phyloP scores from a whole-genome alignment of 2,888 invertebrate species.

The Melikaiella ostensackeni region DNA sequence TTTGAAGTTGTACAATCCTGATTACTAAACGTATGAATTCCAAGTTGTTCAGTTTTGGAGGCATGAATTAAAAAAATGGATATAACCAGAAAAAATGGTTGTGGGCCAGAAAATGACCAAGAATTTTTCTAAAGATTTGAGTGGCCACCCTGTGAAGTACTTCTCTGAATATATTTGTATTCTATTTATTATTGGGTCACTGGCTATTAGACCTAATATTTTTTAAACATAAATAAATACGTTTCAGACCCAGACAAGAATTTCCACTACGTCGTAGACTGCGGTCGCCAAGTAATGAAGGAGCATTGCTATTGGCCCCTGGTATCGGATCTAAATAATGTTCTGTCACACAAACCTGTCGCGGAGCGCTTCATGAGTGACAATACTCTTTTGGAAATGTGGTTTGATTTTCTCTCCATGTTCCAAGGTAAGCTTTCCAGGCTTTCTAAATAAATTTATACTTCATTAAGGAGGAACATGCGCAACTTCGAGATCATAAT shows the following conservation, averaged over 20 bases:
- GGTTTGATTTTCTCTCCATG: slow-evolving; percentile 96
- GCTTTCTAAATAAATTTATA: slow-evolving; percentile 7
- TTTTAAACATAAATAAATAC: slow-evolving; percentile 24
- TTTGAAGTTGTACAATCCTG: too few species aligned
- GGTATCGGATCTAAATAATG: slow-evolving; percentile 97
- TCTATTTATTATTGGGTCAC: too few species aligned
- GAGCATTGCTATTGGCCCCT: slow-evolving; percentile 99
- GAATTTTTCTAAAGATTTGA: too few species aligned
- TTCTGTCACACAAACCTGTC: slow-evolving; percentile 94
- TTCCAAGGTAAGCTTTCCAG: slow-evolving; percentile 86
- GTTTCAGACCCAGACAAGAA: slow-evolving; percentile 85
- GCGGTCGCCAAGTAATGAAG: slow-evolving; percentile 94
- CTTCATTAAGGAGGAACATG: not conserved
- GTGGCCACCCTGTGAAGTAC: too few species aligned
- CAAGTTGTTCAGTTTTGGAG: too few species aligned
- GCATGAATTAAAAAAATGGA: too few species aligned
- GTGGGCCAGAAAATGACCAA: too few species aligned
- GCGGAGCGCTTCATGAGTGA: slow-evolving; percentile 94
- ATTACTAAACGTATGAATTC: too few species aligned
- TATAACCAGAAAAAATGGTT: too few species aligned
- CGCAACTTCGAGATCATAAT: too few species aligned
- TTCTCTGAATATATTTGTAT: too few species aligned
- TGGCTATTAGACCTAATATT: not conserved
- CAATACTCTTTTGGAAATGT: slow-evolving; percentile 93
- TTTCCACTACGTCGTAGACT: slow-evolving; percentile 95